Conservation (phyloP, 1,140 invertebrate genomes). For the Gonioctena quinquepunctata region DNA sequence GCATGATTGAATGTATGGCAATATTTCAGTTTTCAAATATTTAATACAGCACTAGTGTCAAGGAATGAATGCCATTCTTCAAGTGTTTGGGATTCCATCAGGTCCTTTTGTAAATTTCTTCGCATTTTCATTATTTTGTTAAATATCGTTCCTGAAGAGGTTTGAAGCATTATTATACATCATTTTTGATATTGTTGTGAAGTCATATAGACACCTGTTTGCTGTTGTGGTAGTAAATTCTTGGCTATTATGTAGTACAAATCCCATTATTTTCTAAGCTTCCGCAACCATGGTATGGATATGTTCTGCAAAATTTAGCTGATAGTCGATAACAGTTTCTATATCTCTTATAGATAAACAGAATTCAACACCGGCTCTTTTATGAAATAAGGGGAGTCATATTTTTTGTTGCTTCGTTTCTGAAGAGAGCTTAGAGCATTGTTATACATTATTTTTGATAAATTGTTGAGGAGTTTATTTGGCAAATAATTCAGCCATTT, state of each 20-base stretch:
- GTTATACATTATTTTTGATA: neutral
- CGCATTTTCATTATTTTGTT: neutral
- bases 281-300: no score
- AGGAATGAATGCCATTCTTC: neutral
- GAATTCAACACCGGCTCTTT: no score
- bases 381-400: no score
- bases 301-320: no score
- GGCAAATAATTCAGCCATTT: no score
- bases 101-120: neutral
- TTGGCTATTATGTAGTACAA: no score
- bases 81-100: neutral
- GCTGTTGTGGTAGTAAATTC: no score
- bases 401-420: neutral
- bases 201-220: no score
- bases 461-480: neutral
- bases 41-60: neutral
- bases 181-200: neutral
- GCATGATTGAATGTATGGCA: neutral
- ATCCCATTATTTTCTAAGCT: no score
- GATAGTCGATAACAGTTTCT: no score
- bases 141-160: neutral
- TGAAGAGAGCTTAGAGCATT: neutral
- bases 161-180: neutral
- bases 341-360: no score
- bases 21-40: neutral